Evolutionary conservation across 2,797 vertebrate genomes (phyloP), one percentile per base, ranked within the genome.

Genomic region (Sciaenops ocellatus): DNA sequence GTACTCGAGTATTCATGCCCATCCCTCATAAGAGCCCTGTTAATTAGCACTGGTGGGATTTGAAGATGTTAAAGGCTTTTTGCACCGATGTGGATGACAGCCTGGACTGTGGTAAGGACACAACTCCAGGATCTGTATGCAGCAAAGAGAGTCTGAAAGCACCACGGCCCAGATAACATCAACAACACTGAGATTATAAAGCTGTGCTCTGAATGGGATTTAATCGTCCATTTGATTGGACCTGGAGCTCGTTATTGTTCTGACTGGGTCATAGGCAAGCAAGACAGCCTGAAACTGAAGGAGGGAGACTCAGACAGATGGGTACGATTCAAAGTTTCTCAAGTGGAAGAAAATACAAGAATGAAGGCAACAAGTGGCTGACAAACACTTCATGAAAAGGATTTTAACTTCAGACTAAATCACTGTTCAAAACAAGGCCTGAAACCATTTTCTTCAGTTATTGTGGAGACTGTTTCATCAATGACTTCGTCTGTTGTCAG

Each of bases 201-300:
- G 78, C 70, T 56, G 60, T 7, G 12, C 64, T 59, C 76, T 76
- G 78, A 79, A 72, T 64, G 68, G 69, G 64, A 75, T 85, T 83
- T 71, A 84, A 88, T 80, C 13, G 18, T 26, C 71, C 56, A 57
- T 78, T 83, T 84, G 78, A 90, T 86, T 88, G 79, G 75, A 75
- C 72, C 51, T 9, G 57, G 6, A 73, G 73, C 76, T 82, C 5
- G 46, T 79, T 77, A 76, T 56, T 41, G 71, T 26, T 76, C 72
- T 17, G 73, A 73, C 70, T 4, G 55, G 24, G 73, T 52, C 54
- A n/a, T 24, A 15, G 59, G 34, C 38, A 17, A 66, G 46, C 50
- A 3, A 34, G 28, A 55, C 60, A 17, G 59, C 52, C 57, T 26
- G 28, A 26, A 34, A 2, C 46, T 15, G 26, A 60, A 2, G 48